Conservation (phyloP, 2,797 vertebrate genomes). For the Sphenodon punctatus region DNA sequence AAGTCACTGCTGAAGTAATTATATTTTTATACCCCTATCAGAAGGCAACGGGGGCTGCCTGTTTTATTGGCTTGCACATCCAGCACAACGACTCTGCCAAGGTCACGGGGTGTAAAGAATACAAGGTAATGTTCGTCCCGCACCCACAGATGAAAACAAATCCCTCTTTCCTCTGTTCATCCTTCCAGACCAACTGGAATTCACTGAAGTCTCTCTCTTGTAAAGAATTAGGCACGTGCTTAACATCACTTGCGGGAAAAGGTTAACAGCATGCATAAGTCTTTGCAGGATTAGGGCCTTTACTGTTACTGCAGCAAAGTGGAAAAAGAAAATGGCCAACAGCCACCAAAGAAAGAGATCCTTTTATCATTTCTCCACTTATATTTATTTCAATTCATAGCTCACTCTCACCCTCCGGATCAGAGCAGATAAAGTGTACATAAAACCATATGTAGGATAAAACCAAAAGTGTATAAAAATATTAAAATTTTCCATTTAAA, state of each 20-base stretch:
- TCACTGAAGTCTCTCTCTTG: neutral
- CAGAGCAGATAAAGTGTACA: too few relatives aligned
- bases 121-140: slow-evolving; percentile 18
- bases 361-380: neutral
- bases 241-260: neutral
- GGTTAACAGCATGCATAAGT: slow-evolving; percentile 12
- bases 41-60: slow-evolving; percentile 63
- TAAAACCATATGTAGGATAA: too few relatives aligned
- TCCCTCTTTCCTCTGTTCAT: neutral
- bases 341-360: too few relatives aligned
- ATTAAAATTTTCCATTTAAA: too few relatives aligned
- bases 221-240: slow-evolving; percentile 8
- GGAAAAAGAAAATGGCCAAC: neutral
- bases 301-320: neutral
- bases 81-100: slow-evolving; percentile 42
- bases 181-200: neutral
- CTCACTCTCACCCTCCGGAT: too few relatives aligned
- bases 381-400: too few relatives aligned
- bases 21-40: slow-evolving; percentile 72
- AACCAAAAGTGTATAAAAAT: too few relatives aligned
- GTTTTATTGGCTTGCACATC: slow-evolving; percentile 60
- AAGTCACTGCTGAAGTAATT: slow-evolving; percentile 71
- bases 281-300: neutral
- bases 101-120: slow-evolving; percentile 36
- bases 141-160: neutral